phyloP scores from a whole-genome alignment of 2,888 invertebrate genomes.

The Microplitis deprimator region DNA sequence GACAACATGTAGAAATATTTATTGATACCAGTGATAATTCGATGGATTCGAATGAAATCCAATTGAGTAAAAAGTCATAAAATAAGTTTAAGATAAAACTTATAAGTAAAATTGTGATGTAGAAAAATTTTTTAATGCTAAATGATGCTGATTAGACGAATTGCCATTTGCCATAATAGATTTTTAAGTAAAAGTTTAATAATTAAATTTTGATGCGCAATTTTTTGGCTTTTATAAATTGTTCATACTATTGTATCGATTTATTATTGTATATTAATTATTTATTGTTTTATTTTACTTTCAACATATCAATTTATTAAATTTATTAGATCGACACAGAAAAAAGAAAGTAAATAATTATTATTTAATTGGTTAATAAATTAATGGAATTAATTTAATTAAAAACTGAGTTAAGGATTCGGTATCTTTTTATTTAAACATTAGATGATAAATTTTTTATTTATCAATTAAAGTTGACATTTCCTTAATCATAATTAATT shows the following conservation, averaged over 20 bases:
- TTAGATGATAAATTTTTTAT: not conserved
- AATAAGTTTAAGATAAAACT: not conserved
- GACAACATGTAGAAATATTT: constrained; percentile 10
- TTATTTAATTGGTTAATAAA: not conserved
- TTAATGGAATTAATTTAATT: not conserved
- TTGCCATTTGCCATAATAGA: not conserved
- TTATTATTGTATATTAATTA: not conserved
- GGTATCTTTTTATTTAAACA: not conserved
- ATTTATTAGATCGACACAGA: not conserved
- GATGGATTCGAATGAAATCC: not conserved
- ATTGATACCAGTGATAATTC: not conserved
- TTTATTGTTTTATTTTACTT: not conserved
- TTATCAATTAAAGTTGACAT: not conserved
- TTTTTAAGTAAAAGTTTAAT: not conserved
- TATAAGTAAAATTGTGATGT: not conserved
- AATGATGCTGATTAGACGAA: not conserved
- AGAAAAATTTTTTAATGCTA: not conserved
- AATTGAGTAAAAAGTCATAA: constrained; percentile 13
- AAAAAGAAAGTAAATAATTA: not conserved
- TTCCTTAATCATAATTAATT: not conserved
- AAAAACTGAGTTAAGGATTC: not conserved
- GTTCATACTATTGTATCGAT: not conserved
- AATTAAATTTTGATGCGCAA: not conserved
- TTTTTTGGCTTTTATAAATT: constrained; percentile 1
- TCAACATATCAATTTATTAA: not conserved